Base-by-base conservation (phyloP, 1,140 invertebrate genomes). In the Philaenus spumarius region DNA sequence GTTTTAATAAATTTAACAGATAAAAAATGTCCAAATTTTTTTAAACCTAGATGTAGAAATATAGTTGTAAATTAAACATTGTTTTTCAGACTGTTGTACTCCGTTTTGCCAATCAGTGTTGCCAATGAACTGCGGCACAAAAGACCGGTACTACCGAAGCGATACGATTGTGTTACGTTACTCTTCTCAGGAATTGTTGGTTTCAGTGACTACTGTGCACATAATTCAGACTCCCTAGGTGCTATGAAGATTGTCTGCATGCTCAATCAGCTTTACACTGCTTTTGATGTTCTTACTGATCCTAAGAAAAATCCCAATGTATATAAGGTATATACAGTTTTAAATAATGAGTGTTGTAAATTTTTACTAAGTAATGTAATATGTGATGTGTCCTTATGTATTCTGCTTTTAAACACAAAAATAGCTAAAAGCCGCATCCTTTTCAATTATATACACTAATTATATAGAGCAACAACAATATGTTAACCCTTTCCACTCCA, bases 241-340 rank as follows among this genome's bases (percentile, higher is more conserved):
- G 91, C 91, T 15, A 94, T 94, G 87, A 93, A 93, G 75, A 94
- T 95, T 62, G 91, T 95, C 4, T 82, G 88, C 69, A 88, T 95
- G 82, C 80, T 95, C 15, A 95, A 95, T 71, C 84, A 89, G 70
- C 79, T 95, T 46, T 95, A 95, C 71, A 94, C 90, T 0, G 85
- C 89, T 2, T 95, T 94, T 67, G 93, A 95, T 71, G 87, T 87
- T 9, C 80, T 97, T 1, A 93, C 93, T 1, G 93, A 96, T 73
- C 90, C 91, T 1, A 90, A 87, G 67, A 83, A 86, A 53, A 94
- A 95, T 75, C 88, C 91, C 9, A 90, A 94, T 70, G 90, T 97
- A 43, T 97, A 95, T 71, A 97, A 97, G 86, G 94, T 96, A 75
- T n/a, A n/a, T n/a, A n/a, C n/a, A n/a, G n/a, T n/a, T n/a, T n/a